These are phyloP conservation scores for Lasiommata megera DNA, from an alignment of 2,888 invertebrate genomes.

Conservation along the genomic window DNA sequence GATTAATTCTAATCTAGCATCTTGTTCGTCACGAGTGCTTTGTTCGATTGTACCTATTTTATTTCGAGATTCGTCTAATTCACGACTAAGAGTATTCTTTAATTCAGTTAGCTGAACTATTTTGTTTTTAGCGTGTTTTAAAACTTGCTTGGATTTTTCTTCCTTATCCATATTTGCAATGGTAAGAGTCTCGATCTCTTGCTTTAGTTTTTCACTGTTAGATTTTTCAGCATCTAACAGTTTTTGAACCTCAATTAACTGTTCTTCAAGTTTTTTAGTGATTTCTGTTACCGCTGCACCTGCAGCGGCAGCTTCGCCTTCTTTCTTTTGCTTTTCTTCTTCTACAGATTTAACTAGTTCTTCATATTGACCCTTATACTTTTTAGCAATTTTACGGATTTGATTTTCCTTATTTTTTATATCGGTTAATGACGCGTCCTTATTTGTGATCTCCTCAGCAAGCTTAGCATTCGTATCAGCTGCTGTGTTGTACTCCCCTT, in stretches of 20 bases:
- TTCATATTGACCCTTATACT: constrained; percentile 93
- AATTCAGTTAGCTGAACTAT: constrained; percentile 87
- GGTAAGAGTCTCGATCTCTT: constrained; percentile 83
- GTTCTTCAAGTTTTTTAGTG: constrained; percentile 78
- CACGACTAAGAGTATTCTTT: constrained; percentile 82
- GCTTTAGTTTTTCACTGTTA: constrained; percentile 84
- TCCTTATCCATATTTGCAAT: constrained; percentile 82
- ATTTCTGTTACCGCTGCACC: constrained; percentile 65
- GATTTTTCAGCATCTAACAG: constrained; percentile 72
- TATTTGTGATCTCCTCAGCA: constrained; percentile 84
- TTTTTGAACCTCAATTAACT: constrained; percentile 62
- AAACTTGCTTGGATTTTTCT: constrained; percentile 83
- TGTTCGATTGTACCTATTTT: constrained; percentile 76
- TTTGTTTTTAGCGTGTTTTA: constrained; percentile 88
- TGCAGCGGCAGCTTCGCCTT: constrained; percentile 77
- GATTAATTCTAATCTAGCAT: constrained; percentile 80
- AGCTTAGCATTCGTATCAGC: constrained; percentile 83
- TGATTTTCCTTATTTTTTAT: constrained; percentile 86
- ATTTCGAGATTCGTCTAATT: constrained; percentile 77
- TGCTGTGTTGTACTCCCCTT: constrained; percentile 79
- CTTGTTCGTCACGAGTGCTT: constrained; percentile 79
- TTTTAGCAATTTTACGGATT: constrained; percentile 94
- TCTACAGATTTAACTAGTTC: constrained; percentile 86
- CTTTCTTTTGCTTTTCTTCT: constrained; percentile 81
- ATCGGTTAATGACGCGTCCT: constrained; percentile 85